Evolutionary conservation across 1,140 invertebrate species (phyloP).

Genomic region (Bombus pascuorum): DNA sequence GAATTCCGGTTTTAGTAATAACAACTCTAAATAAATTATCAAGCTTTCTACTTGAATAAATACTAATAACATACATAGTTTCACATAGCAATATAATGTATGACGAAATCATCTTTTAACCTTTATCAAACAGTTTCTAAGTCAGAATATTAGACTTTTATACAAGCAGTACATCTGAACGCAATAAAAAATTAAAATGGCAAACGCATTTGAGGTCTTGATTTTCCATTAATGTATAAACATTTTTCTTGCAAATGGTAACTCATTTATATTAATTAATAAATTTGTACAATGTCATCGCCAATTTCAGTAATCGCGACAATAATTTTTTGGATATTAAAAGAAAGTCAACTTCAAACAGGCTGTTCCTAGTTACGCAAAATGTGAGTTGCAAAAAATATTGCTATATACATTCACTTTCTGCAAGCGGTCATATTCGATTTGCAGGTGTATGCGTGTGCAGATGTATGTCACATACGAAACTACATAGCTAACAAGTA

Average conservation of each 20-base stretch:
- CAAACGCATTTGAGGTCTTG: neutral
- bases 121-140: no score
- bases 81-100: no score
- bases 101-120: no score
- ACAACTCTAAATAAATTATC: neutral
- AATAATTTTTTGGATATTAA: neutral
- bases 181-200: neutral
- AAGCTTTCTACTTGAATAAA: neutral
- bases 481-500: neutral
- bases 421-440: slow-evolving; percentile 3
- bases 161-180: neutral
- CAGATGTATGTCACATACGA: neutral
- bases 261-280: no score
- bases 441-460: neutral
- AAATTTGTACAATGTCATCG: neutral
- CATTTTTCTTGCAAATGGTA: no score
- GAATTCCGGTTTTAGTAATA: neutral
- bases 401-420: slow-evolving; percentile 17
- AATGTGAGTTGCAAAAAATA: slow-evolving; percentile 49
- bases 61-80: no score
- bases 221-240: neutral
- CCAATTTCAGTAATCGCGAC: neutral
- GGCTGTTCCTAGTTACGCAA: slow-evolving; percentile 40
- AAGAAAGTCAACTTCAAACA: neutral
- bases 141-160: neutral